These are phyloP conservation scores for Drosophila aldrichi DNA, from an alignment of 2,888 invertebrate genomes.

Conservation along the genomic window DNA sequence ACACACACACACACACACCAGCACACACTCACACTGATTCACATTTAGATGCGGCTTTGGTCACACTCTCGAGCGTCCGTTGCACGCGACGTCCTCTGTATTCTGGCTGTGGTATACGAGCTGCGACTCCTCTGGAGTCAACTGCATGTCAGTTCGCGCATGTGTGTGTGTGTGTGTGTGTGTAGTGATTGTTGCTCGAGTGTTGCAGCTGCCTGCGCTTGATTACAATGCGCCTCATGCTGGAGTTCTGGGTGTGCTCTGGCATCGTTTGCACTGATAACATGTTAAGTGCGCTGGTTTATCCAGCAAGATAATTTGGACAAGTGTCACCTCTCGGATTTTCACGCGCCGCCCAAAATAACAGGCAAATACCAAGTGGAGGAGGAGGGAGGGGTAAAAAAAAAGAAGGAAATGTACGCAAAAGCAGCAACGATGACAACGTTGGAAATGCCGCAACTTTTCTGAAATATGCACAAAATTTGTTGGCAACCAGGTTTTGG, in stretches of 20 bases:
- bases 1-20: constrained; percentile 39
- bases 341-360: constrained; percentile 65
- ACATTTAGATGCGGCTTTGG: constrained; percentile 49
- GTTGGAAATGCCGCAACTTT: constrained; percentile 62
- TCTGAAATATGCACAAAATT: constrained; percentile 67
- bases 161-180: not conserved
- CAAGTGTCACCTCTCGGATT: constrained; percentile 80
- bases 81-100: constrained; percentile 51
- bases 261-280: constrained; percentile 75
- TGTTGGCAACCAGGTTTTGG: constrained; percentile 40
- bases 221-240: constrained; percentile 75
- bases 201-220: constrained; percentile 69
- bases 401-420: not conserved
- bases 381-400: not conserved
- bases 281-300: constrained; percentile 80
- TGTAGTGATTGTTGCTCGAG: constrained; percentile 48
- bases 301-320: constrained; percentile 80
- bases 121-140: constrained; percentile 70
- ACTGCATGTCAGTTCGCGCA: constrained; percentile 65
- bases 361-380: not conserved
- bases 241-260: constrained; percentile 31
- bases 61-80: constrained; percentile 74
- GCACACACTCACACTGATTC: constrained; percentile 33
- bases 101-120: not conserved
- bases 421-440: constrained; percentile 43